Percentiles rank a stretch among this genome's conserved stretches.
Conservation (phyloP, 2,113 vertebrate genomes). For the Cariama cristata region DNA sequence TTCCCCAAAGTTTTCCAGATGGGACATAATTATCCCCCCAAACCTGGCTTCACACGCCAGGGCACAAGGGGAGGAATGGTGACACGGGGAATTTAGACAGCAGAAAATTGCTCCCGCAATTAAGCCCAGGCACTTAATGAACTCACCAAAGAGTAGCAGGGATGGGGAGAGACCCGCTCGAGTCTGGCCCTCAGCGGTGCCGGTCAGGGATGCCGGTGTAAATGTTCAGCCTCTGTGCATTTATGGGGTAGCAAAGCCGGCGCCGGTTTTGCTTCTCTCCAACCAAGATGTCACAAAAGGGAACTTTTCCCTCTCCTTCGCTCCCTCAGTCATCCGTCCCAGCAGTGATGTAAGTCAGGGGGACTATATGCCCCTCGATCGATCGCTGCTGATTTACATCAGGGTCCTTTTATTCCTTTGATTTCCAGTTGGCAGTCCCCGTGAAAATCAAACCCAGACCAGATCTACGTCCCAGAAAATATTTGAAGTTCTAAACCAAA, state of each 20-base stretch:
- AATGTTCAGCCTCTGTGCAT: fast-evolving
- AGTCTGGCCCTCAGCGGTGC: not conserved
- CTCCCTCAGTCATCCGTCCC: not conserved
- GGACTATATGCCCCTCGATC: fast-evolving
- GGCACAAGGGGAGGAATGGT: not conserved
- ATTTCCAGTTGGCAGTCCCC: not conserved
- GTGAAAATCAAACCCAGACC: not conserved
- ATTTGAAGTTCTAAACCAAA: not conserved
- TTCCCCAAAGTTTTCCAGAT: conserved; percentile 60
- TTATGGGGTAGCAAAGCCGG: fast-evolving
- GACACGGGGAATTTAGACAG: not conserved
- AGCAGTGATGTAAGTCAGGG: not conserved
- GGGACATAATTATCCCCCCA: conserved; percentile 20
- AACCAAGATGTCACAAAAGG: fast-evolving
- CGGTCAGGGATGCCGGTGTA: not conserved
- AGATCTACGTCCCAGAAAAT: not conserved
- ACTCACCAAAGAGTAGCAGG: not conserved
- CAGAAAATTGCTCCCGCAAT: conserved; percentile 31
- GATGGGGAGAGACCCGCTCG: not conserved
- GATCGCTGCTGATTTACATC: not conserved
- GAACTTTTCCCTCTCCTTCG: not conserved
- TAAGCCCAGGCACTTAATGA: conserved; percentile 29
- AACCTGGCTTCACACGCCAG: not conserved
- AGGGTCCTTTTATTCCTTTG: not conserved
- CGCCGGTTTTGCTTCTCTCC: fast-evolving